These are phyloP conservation scores for Drosophila rellima DNA, from an alignment of 2,888 invertebrate species.

Conservation along the genomic window DNA sequence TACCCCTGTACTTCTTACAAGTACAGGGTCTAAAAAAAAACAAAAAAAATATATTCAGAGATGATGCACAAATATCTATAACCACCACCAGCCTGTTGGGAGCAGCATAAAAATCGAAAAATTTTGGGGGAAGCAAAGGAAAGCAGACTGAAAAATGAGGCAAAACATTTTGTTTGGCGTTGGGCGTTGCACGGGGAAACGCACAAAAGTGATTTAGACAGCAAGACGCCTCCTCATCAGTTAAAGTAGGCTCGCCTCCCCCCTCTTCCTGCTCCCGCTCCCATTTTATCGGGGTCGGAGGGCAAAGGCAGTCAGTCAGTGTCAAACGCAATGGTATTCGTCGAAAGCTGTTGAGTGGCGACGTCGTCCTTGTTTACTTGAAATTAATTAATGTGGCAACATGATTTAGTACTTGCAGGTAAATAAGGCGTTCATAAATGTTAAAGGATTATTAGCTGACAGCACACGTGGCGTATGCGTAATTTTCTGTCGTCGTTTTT, in stretches of 20 bases:
- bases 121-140: not conserved
- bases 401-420: slow-evolving; percentile 79
- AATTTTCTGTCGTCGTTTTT: slow-evolving; percentile 42
- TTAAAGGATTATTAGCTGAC: slow-evolving; percentile 80
- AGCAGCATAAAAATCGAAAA: slow-evolving; percentile 8
- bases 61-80: slow-evolving; percentile 10
- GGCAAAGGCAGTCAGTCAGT: slow-evolving; percentile 26
- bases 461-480: slow-evolving; percentile 74
- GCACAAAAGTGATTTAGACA: slow-evolving; percentile 78
- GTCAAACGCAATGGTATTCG: slow-evolving; percentile 32
- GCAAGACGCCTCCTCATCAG: slow-evolving; percentile 59
- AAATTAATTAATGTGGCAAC: slow-evolving; percentile 81
- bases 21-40: too few relatives aligned
- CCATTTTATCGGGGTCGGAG: not conserved
- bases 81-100: not conserved
- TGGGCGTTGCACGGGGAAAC: slow-evolving; percentile 63
- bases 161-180: slow-evolving; percentile 43
- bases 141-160: slow-evolving; percentile 54
- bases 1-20: too few relatives aligned
- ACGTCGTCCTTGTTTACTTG: slow-evolving; percentile 66
- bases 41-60: not conserved
- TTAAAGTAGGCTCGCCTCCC: slow-evolving; percentile 13
- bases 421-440: slow-evolving; percentile 79
- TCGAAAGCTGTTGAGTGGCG: slow-evolving; percentile 46
- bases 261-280: too few relatives aligned